Evolutionary conservation across 2,113 vertebrate species (phyloP), one percentile per base, ranked within the genome.

Genomic region (Vidua macroura): DNA sequence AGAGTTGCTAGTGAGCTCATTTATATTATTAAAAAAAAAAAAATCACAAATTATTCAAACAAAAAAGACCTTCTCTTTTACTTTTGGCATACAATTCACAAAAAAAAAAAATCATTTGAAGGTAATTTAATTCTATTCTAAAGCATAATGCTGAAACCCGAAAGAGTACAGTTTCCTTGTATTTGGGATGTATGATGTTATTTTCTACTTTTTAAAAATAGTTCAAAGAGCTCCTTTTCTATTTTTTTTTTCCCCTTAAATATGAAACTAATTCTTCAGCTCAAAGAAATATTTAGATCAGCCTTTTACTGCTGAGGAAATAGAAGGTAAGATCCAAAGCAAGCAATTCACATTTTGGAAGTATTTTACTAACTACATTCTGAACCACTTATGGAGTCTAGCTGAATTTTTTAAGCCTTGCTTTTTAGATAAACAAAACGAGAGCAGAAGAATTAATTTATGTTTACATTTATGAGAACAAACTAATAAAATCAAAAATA

Each of bases 341-440:
- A 95, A 96, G 86, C 67, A 96, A 82, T 35, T 91, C 73, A 84
- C 81, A 94, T 86, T 89, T 83, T 97, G 94, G 90, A 96, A 97
- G 58, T 60, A 68, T 90, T 93, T 96, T 92, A 86, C 62, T 62
- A 93, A 95, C 56, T 92, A 83, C 20, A 43, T 96, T 95, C 74
- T 90, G 63, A 93, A 80, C 22, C 22, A 94, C 30, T 88, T 92
- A 89, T 35, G 56, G 28, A 91, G 69, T 81, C 82, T 84, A 89
- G 69, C 20, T 95, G 44, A 80, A 81, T 48, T 72, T 93, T 92
- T 93, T 89, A 89, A 52, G 51, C 63, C 78, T 25, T 56, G 18
- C 25, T 63, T 86, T 92, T 82, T 78, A 82, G 74, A 86, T 80
- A 92, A 93, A 95, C n/a, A 67, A 60, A 83, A 77, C 49, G 62